These are phyloP conservation scores for Acleris laterana DNA, from an alignment of 2,888 invertebrate species.

Conservation along the genomic window DNA sequence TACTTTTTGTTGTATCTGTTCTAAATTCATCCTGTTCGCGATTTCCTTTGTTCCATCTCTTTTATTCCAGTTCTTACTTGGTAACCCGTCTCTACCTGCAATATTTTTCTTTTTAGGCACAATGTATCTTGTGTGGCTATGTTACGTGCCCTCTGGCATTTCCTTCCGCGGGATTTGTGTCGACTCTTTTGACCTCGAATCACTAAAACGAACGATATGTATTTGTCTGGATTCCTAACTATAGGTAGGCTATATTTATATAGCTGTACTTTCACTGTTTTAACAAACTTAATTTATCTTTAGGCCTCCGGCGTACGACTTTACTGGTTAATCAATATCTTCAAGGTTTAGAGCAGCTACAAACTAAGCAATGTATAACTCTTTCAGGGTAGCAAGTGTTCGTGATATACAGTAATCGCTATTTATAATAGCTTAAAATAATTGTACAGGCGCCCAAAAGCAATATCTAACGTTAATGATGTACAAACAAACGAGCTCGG, in stretches of 20 bases:
- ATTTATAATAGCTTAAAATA: constrained; percentile 39
- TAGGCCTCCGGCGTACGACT: constrained; percentile 34
- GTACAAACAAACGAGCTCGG: constrained; percentile 40
- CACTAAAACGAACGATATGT: constrained; percentile 30
- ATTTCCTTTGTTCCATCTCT: constrained; percentile 32
- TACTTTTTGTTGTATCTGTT: constrained; percentile 27
- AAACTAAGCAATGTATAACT: constrained; percentile 38
- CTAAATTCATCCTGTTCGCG: constrained; percentile 30
- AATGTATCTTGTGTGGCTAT: constrained; percentile 33
- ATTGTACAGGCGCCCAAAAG: constrained; percentile 35
- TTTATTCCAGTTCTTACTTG: constrained; percentile 29
- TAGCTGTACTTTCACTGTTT: neutral
- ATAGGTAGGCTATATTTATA: constrained; percentile 9
- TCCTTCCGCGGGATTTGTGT: constrained; percentile 31
- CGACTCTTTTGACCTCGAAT: constrained; percentile 28
- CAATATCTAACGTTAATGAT: constrained; percentile 43
- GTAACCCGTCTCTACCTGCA: constrained; percentile 31
- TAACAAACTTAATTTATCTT: constrained; percentile 15
- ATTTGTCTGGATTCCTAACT: constrained; percentile 7
- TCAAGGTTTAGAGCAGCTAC: constrained; percentile 47
- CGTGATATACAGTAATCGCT: constrained; percentile 44
- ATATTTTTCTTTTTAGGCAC: constrained; percentile 28
- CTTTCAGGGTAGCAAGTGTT: constrained; percentile 44
- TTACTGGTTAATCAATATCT: constrained; percentile 51
- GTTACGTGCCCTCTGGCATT: constrained; percentile 34